Conservation (phyloP, 1,140 invertebrate genomes). For the Adelges cooleyi region DNA sequence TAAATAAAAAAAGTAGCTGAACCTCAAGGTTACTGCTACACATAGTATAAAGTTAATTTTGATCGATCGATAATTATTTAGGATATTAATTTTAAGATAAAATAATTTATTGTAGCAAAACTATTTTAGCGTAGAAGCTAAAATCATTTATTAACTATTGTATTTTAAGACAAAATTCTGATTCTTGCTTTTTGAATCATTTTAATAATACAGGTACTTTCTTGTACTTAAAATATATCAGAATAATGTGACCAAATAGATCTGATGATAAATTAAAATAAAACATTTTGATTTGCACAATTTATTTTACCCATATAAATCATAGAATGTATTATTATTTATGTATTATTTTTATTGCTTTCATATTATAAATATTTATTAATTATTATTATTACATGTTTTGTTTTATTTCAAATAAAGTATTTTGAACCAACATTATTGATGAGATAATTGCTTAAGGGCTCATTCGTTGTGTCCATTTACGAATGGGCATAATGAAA, state of each 20-base stretch:
- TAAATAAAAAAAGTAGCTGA: too few relatives aligned
- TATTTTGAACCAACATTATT: slow-evolving; percentile 26
- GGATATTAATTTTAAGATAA: too few relatives aligned
- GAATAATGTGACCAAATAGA: slow-evolving; percentile 14
- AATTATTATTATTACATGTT: slow-evolving; percentile 9
- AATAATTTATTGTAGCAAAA: too few relatives aligned
- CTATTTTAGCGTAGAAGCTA: too few relatives aligned
- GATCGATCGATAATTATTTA: too few relatives aligned
- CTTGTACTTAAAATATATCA: slow-evolving; percentile 7
- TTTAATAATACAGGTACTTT: too few relatives aligned
- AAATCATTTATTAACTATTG: too few relatives aligned
- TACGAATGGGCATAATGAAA: slow-evolving; percentile 22
- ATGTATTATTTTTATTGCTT: slow-evolving; percentile 26
- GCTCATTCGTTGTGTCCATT: slow-evolving; percentile 26
- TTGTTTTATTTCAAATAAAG: background rate
- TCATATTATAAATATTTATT: slow-evolving; percentile 18
- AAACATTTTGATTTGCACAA: too few relatives aligned
- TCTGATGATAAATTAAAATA: background rate
- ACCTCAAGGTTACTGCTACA: slow-evolving; percentile 20
- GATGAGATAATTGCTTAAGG: slow-evolving; percentile 17
- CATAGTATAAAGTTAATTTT: background rate
- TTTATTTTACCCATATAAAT: too few relatives aligned
- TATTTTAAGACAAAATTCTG: too few relatives aligned
- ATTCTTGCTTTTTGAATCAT: too few relatives aligned
- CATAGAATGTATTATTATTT: too few relatives aligned